Percentiles rank a stretch among this genome's conserved stretches.
Evolutionary conservation across 1,140 invertebrate genomes (phyloP).

Genomic region (Lethrus apterus): DNA sequence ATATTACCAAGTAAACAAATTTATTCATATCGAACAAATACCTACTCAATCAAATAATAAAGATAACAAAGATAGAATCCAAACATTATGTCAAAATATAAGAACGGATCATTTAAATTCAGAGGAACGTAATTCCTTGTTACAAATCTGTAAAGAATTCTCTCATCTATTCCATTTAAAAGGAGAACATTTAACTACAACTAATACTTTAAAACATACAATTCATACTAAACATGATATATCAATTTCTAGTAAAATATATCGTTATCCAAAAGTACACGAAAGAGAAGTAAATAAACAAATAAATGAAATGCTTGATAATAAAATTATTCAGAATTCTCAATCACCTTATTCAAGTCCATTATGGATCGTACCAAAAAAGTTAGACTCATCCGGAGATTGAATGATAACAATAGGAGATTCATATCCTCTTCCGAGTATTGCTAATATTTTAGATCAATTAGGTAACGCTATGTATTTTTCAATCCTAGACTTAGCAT

Average conservation of each 20-base stretch:
- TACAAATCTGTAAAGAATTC: slow-evolving; percentile 22
- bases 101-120: slow-evolving; percentile 22
- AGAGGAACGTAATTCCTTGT: slow-evolving; percentile 22
- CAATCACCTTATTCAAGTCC: slow-evolving; percentile 29
- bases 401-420: slow-evolving; percentile 32
- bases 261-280: slow-evolving; percentile 25
- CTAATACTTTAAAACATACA: slow-evolving; percentile 18
- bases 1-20: too few species aligned
- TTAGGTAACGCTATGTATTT: slow-evolving; percentile 42
- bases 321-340: slow-evolving; percentile 28
- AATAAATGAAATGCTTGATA: slow-evolving; percentile 25
- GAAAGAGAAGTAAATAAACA: slow-evolving; percentile 26
- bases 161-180: slow-evolving; percentile 23
- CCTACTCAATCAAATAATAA: too few species aligned
- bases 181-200: slow-evolving; percentile 18
- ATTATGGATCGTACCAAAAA: slow-evolving; percentile 34
- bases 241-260: slow-evolving; percentile 23
- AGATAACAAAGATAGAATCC: neutral
- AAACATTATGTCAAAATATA: neutral
- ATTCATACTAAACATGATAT: slow-evolving; percentile 6
- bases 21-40: too few species aligned
- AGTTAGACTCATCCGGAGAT: slow-evolving; percentile 30
- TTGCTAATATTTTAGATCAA: too few species aligned
- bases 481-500: slow-evolving; percentile 40
- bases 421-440: slow-evolving; percentile 45